Evolutionary conservation across 2,797 vertebrate genomes (phyloP), one percentile per base, ranked within the genome.

Genomic region (Amblyopsis hoosieri): DNA sequence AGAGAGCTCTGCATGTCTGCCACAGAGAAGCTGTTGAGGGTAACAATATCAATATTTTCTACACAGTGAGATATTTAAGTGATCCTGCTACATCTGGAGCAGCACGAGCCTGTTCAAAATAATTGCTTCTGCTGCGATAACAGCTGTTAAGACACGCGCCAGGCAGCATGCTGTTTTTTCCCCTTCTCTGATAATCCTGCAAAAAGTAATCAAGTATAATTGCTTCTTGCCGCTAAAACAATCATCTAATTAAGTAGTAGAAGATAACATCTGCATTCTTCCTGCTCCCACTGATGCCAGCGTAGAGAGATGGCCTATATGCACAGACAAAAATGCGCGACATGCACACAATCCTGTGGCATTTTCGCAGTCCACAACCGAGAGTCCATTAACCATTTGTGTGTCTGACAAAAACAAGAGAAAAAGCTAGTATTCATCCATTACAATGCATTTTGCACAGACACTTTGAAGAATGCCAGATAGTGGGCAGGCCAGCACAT

Each of bases 391-490:
- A 45, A 3, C 13, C 55, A 17, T 12, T 45, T 45, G 37, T 57
- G 54, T 45, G 33, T 47, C 17, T 33, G 12, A 31, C 57, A 49
- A 2, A 3, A 0, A 52, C 29, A 57, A 57, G 62, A 64, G 58
- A 74, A 46, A 23, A 62, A 66, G 45, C 64, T 61, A 64, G 66
- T 33, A 56, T 60, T 29, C 51, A 60, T 62, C 55, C 6, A 45
- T 9, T 7, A 45, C 11, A 45, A 45, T 45, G 9, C 42, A 67
- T 65, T 58, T 74, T 49, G 65, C 49, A 31, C 57, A 2, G 73
- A 81, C 76, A 62, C 10, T 52, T 17, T 89, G 78, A 89, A 82
- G 67, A 83, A 82, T 80, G 73, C 83, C 84, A 88, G 88, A 87
- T 80, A 77, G 64, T 2, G 45, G 62, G 62, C 60, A 51, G 65